A percentile compares a stretch with the other conserved stretches of the same genome.
These are phyloP conservation scores for Vultur gryphus DNA, from an alignment of 2,797 vertebrate genomes.

Conservation along the genomic window DNA sequence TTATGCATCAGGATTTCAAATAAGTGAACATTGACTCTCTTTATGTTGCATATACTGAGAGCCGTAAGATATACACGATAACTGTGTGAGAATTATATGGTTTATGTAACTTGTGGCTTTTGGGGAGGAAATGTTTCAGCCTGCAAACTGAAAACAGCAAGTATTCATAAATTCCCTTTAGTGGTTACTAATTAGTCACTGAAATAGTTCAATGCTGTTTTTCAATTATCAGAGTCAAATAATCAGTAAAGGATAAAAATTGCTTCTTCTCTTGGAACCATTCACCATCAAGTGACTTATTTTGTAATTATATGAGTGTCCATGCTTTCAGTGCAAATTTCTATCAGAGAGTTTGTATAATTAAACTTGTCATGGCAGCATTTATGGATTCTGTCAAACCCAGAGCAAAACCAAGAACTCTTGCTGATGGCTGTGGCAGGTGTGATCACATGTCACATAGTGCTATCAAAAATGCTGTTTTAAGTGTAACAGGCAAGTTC, in stretches of 20 bases:
- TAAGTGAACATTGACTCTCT: background rate
- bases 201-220: background rate
- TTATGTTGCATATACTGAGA: background rate
- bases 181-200: background rate
- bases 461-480: background rate
- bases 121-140: background rate
- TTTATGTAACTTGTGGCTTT: background rate
- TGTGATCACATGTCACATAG: background rate
- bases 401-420: background rate
- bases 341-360: background rate
- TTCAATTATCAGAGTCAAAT: background rate
- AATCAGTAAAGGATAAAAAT: background rate
- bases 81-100: background rate
- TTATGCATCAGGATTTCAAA: background rate
- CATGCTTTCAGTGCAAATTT: background rate
- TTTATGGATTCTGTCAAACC: background rate
- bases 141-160: background rate
- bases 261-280: background rate
- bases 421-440: background rate
- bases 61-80: background rate
- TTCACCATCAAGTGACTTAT: background rate
- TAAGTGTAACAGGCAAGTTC: background rate
- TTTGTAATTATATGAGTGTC: background rate
- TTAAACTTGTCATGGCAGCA: background rate
- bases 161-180: background rate